Conservation (phyloP, 2,113 vertebrate species). For the cat (Felis catus) region F.catus_Fca126_mat1.0 CM031421.1:28753501-28754000, state of each 20-base stretch:
- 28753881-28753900: slow-evolving; percentile 80
- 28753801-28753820: slow-evolving; percentile 68
- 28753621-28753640: neutral
- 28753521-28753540: neutral
- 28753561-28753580: neutral
- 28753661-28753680: neutral
- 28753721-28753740: neutral
- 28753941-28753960: slow-evolving; percentile 70
- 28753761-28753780: neutral
- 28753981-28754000: slow-evolving; percentile 66
- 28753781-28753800: neutral
- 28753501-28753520: neutral
- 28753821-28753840: slow-evolving; percentile 73
- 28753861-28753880: slow-evolving; percentile 83
- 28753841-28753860: slow-evolving; percentile 75
- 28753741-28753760: neutral
- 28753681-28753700: neutral
- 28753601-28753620: neutral
- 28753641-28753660: neutral
- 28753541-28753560: neutral
- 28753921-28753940: neutral
- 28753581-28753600: neutral
- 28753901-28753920: slow-evolving; percentile 69
- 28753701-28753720: neutral
- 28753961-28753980: slow-evolving; percentile 63